These are phyloP conservation scores for Deilephila elpenor DNA, from an alignment of 2,888 invertebrate genomes.

Conservation along the genomic window DNA sequence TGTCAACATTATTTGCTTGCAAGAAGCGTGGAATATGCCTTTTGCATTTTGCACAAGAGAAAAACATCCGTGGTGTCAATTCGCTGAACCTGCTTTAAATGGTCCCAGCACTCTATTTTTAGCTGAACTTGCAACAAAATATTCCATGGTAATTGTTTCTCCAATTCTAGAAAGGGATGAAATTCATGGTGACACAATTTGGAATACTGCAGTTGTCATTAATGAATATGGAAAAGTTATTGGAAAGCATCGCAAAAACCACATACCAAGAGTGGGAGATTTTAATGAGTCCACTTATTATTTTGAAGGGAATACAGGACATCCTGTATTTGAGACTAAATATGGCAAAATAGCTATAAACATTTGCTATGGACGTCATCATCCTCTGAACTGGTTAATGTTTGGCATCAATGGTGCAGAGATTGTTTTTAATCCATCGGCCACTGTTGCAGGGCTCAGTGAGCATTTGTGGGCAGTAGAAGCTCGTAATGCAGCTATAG, in stretches of 20 bases:
- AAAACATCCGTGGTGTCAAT: conserved; percentile 98
- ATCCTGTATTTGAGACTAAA: conserved; percentile 95
- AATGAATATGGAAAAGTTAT: conserved; percentile 93
- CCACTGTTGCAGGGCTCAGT: conserved; percentile 92
- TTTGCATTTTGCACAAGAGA: conserved; percentile 99
- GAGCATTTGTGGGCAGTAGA: conserved; percentile 98
- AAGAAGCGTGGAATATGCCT: conserved; percentile 99
- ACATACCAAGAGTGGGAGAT: conserved; percentile 98
- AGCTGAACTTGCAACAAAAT: conserved; percentile 89
- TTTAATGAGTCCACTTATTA: conserved; percentile 99
- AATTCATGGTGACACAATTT: conserved; percentile 93
- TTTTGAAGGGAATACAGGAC: conserved; percentile 97
- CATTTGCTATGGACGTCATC: conserved; percentile 99
- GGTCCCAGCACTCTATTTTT: conserved; percentile 95
- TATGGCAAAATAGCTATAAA: conserved; percentile 97
- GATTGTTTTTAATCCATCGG: conserved; percentile 99
- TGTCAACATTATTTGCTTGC: conserved; percentile 96
- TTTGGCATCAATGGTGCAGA: conserved; percentile 99
- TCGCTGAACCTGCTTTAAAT: conserved; percentile 94
- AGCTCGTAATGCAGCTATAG: conserved; percentile 98
- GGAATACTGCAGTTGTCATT: conserved; percentile 98
- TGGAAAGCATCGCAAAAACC: conserved; percentile 98
- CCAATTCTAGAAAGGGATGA: conserved; percentile 98
- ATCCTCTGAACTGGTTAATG: conserved; percentile 99
- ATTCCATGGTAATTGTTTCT: conserved; percentile 97